phyloP scores from a whole-genome alignment of 2,113 vertebrate genomes.

The Cathartes aura region DNA sequence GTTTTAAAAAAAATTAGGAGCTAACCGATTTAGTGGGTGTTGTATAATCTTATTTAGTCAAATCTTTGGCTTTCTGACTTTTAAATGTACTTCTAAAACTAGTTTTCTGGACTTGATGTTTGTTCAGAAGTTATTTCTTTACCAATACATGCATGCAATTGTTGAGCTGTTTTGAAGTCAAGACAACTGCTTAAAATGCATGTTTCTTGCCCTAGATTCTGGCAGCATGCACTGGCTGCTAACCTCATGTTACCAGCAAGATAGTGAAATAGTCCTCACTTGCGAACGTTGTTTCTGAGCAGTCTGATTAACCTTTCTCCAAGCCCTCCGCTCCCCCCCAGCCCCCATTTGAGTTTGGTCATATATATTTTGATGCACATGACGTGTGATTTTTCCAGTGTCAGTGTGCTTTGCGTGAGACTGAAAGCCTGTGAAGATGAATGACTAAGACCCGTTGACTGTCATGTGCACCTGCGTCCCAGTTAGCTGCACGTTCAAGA shows the following conservation, averaged over 20 bases:
- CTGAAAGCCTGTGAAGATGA: conserved; percentile 15
- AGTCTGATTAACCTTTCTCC: not conserved
- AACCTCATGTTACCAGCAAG: not conserved
- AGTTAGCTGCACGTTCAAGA: not conserved
- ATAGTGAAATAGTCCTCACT: not conserved
- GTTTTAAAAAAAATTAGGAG: not conserved
- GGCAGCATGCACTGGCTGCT: not conserved
- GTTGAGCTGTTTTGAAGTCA: not conserved
- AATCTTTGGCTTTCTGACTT: not conserved
- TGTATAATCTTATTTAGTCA: not conserved
- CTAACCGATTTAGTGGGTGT: not conserved
- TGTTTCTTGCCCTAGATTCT: not conserved
- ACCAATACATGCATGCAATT: not conserved
- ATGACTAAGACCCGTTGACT: not conserved
- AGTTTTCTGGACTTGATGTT: not conserved
- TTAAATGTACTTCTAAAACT: not conserved
- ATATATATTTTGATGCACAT: not conserved
- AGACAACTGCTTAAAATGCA: not conserved
- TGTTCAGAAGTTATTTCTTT: not conserved
- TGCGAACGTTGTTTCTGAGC: not conserved
- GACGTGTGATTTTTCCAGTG: not conserved
- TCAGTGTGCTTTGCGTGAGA: not conserved
- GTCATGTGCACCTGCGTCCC: not conserved
- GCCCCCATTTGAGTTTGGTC: not conserved
- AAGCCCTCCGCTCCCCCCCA: not conserved